Base-by-base conservation (phyloP, 2,797 vertebrate species). In the Manis pentadactyla region DNA sequence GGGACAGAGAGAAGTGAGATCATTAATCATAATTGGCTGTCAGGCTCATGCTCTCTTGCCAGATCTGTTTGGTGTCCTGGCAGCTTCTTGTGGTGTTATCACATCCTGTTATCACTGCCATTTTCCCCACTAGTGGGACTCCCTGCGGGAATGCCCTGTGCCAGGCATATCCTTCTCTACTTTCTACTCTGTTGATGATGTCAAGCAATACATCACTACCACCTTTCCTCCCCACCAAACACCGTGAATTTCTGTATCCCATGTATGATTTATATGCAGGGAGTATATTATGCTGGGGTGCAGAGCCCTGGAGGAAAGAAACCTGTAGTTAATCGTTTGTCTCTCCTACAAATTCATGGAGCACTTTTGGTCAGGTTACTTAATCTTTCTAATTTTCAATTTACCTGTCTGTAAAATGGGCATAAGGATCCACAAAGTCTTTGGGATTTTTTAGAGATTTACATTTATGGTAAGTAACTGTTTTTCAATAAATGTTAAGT, bases 1-100 rank as follows among this genome's bases (percentile, higher is more conserved):
- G 29, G 61, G 86, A 92, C 61, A 68, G 51, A 46, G 1, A 64
- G 39, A 87, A 63, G 64, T 79, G 34, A 78, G 87, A 90, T 75
- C 83, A 68, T 78, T 63, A 51, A 21, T n/a, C 63, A 14, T 0
- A 66, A 9, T 42, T 6, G 27, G 2, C 4, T 66, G 23, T 2
- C 34, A 1, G 1, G 2, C 1, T 49, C 34, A 90, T 68, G 63
- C 25, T 79, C 64, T 84, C 8, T 68, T 90, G 55, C 17, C 39
- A 63, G 71, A 17, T 9, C 1, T 74, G 21, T 39, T 46, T 2
- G 31, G 4, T 0, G 0, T 27, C 77, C 57, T 39, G 37, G 42
- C 66, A 42, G 29, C 34, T 89, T 59, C 39, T 2, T 9, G 7
- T 29, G 5, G 27, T 31, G 12, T 51, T 39, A 39, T 79, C 29